phyloP scores from a whole-genome alignment of 2,888 invertebrate genomes.

The Caenorhabditis wallacei region DNA sequence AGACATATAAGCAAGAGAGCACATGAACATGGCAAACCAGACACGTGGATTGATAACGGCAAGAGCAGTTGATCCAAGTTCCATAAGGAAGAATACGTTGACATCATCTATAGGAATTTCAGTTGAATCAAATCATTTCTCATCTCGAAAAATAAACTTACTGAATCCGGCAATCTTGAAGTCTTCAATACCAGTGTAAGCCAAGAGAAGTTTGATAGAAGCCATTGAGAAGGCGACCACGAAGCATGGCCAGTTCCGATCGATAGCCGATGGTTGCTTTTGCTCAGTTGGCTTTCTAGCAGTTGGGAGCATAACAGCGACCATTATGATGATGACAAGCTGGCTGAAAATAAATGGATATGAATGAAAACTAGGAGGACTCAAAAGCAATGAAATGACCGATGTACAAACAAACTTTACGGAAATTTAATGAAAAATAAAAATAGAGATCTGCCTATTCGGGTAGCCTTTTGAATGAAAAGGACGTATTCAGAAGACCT shows the following conservation, averaged over 20 bases:
- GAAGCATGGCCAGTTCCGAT: slow-evolving; percentile 52
- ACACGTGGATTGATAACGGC: slow-evolving; percentile 61
- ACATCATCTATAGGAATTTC: slow-evolving; percentile 37
- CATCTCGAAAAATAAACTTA: not conserved
- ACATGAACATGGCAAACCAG: slow-evolving; percentile 64
- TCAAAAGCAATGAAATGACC: not conserved
- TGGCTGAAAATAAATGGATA: not conserved
- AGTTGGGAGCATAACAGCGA: slow-evolving; percentile 53
- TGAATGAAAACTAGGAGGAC: not conserved
- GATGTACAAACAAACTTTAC: slow-evolving; percentile 39
- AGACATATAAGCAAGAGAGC: slow-evolving; percentile 57
- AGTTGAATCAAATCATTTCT: not conserved
- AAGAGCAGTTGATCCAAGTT: slow-evolving; percentile 55
- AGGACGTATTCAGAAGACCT: slow-evolving; percentile 13
- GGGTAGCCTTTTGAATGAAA: not conserved
- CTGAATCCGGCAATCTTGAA: slow-evolving; percentile 39
- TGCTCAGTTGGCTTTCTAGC: slow-evolving; percentile 33
- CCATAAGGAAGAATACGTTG: slow-evolving; percentile 59
- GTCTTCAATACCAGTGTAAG: slow-evolving; percentile 40
- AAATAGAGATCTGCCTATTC: not conserved
- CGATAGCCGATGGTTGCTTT: slow-evolving; percentile 23
- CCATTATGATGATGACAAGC: slow-evolving; percentile 22
- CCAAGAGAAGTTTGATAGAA: slow-evolving; percentile 26
- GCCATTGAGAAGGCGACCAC: slow-evolving; percentile 45
- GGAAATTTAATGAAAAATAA: slow-evolving; percentile 10